Base-by-base conservation (phyloP, 2,888 invertebrate genomes). In the Oxytorus armatus region DNA sequence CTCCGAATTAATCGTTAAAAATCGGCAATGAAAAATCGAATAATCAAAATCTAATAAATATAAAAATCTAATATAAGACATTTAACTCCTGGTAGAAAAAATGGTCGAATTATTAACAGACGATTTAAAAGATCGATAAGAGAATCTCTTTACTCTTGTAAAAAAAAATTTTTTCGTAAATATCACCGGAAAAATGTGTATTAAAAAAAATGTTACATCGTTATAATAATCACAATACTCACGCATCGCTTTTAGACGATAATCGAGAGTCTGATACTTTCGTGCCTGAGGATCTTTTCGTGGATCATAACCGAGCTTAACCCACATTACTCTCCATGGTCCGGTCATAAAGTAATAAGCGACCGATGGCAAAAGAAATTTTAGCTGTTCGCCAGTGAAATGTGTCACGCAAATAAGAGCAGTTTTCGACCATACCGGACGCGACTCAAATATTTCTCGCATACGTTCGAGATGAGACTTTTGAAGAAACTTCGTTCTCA, bases 241-340 rank as follows among this genome's bases (percentile, higher is more conserved):
- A 95, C 95, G 95, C 92, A 93, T 93, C 65, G 94, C 93, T 86
- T 95, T 93, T 44, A 96, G 91, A 85, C 97, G 93, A 89, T 96
- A 97, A 92, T 98, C 98, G 77, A 98, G 93, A 1, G 96, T 96
- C 92, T 99, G 99, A 90, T 97, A 98, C 68, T 95, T 94, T 85
- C 97, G 95, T 0, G 98, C 94, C 1, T 93, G 92, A 3, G 96
- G 95, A 82, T 97, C 95, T 85, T 95, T 95, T 25, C 97, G 93
- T 0, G 99, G 99, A 92, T 99, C 98, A 89, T 97, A 99, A 0
- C 98, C 98, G 88, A 96, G 96, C 85, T 94, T 95, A 0, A 97
- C 95, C 97, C 99, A 99, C 90, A 97, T 94, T 68, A 96, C 94
- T 83, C 98, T 94, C 98, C 98, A 99, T 0, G 98, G 99, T 0